Base-by-base conservation (phyloP, 1,140 invertebrate species). In the Procambarus clarkii region DNA sequence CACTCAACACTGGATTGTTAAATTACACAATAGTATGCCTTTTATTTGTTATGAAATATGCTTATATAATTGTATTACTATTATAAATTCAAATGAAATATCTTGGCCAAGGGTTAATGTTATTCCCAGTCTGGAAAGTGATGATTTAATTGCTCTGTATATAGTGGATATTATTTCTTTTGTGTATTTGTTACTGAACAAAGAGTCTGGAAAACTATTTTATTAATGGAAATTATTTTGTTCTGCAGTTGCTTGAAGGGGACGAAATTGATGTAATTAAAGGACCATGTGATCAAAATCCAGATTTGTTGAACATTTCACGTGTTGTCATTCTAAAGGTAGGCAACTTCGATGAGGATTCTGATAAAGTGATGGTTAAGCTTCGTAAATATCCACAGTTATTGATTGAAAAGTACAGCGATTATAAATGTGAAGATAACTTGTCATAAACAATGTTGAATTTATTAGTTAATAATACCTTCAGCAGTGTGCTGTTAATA, bases 251-350 rank as follows among this genome's bases (percentile, higher is more conserved):
- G 24, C 85, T 60, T 54, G 71, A 78, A 71, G 85, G 76, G 9
- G 85, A 86, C 78, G 85, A 86, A 78, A 45, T 86, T 3, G 85
- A 86, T 58, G 44, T 86, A 24, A 44, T 86, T n/a, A 78, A 86
- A n/a, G 15, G 0, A 44, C 60, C 69, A 71, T 77, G 71, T 8
- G 48, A 46, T 44, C 13, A 50, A n/a, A 86, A 86, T 24, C 74
- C 85, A 18, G 54, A 76, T 44, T 44, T 77, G n/a, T 44, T 86
- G 76, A 45, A 86, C 34, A 71, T 86, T 69, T 78, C 85, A 21
- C 85, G 85, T 18, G 74, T 86, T 76, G 85, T 86, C 13, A 24
- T 86, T 8, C 5, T 86, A 24, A 77, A 45, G 7, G n/a, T 86
- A 44, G 85, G 85, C 2, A 45, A 50, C 44, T 58, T 44, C 13